A percentile compares a stretch with the other conserved stretches of the same genome.
These are phyloP conservation scores for Pocillopora damicornis DNA, from an alignment of 64 coral and sea anemone genomes.

Conservation along the genomic window DNA sequence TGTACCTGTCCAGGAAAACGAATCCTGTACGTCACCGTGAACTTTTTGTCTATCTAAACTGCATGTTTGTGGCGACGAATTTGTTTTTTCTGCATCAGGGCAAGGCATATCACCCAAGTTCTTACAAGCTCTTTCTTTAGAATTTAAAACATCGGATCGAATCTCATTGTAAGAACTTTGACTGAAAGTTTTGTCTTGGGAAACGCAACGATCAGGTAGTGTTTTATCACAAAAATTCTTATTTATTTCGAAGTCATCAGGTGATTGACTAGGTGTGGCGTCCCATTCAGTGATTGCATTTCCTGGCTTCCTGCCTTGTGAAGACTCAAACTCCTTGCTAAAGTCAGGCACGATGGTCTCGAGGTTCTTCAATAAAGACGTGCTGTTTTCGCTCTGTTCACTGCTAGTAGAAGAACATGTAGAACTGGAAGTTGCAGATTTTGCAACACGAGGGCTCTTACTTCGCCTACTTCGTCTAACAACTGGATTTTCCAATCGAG, in stretches of 20 bases:
- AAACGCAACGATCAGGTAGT: not conserved
- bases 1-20: conserved; percentile 28
- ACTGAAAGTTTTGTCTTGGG: not conserved
- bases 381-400: not conserved
- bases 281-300: not conserved
- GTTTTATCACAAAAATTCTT: not conserved
- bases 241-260: not conserved
- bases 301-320: not conserved
- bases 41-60: not conserved
- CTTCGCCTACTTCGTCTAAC: not conserved
- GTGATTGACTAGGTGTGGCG: not conserved
- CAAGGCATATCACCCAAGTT: not conserved
- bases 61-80: not conserved
- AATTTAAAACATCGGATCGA: not conserved
- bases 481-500: not conserved
- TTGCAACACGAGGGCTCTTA: not conserved
- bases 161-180: not conserved
- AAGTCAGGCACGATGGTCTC: not conserved
- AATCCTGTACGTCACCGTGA: not conserved
- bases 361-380: not conserved
- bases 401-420: not conserved
- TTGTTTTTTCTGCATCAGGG: not conserved
- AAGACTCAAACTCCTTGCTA: not conserved
- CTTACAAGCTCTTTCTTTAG: not conserved
- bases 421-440: not conserved